phyloP scores from a whole-genome alignment of 2,113 vertebrate genomes.

The Centropus unirufus region DNA sequence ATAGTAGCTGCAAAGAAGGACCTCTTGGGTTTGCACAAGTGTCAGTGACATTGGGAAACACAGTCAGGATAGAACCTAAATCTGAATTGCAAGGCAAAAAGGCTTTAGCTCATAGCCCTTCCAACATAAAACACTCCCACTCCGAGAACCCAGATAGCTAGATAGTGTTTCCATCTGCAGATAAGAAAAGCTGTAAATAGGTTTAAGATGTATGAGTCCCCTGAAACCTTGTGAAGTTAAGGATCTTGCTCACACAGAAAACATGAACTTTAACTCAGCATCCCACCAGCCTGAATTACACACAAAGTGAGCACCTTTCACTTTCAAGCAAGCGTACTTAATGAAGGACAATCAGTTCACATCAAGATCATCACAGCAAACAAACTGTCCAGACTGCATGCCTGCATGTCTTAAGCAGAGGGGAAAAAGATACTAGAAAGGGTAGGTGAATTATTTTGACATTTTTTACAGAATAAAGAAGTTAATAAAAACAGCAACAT shows the following conservation, averaged over 20 bases:
- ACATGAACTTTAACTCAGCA: not conserved
- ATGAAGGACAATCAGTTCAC: conserved; percentile 28
- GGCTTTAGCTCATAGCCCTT: not conserved
- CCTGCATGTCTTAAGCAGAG: not conserved
- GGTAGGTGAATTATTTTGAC: not conserved
- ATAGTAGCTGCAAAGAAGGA: not conserved
- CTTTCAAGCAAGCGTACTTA: not conserved
- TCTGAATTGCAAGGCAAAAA: not conserved
- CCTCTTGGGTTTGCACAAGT: not conserved
- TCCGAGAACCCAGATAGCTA: not conserved
- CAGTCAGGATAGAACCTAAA: not conserved
- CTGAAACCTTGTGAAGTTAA: not conserved
- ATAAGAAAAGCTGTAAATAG: not conserved
- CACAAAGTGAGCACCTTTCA: conserved; percentile 14
- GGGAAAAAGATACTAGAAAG: not conserved
- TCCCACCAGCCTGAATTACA: not conserved
- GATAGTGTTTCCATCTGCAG: not conserved
- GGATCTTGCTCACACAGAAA: conserved; percentile 6
- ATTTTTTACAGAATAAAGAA: not conserved
- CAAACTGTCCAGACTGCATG: not conserved
- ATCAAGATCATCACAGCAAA: not conserved
- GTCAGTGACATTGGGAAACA: not conserved
- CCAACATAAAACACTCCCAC: not conserved
- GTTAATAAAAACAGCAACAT: not conserved
- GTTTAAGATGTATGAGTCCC: not conserved